Conservation (phyloP, 2,113 vertebrate species). For the Sylvia atricapilla region DNA sequence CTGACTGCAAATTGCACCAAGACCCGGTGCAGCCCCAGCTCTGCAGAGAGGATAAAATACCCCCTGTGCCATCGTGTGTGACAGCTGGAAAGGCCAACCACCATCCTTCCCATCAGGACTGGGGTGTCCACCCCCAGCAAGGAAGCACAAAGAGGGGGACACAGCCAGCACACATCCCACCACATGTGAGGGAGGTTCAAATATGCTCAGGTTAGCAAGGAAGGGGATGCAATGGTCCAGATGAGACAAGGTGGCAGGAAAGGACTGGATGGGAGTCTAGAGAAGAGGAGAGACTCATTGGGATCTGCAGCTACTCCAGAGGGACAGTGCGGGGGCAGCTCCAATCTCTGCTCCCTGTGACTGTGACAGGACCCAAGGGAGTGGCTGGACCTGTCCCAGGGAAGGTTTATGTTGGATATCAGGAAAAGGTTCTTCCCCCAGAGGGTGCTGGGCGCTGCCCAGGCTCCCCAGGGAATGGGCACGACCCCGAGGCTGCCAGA, state of each 20-base stretch:
- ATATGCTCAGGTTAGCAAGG: not conserved
- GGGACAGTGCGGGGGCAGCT: not conserved
- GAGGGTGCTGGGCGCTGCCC: not conserved
- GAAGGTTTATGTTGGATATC: fast-evolving
- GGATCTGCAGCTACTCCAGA: not conserved
- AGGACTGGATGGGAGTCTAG: not conserved
- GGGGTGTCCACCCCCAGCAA: not conserved
- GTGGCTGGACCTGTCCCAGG: fast-evolving
- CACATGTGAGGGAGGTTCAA: not conserved
- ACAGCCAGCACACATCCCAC: not conserved
- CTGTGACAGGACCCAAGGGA: not conserved
- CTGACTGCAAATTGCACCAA: not conserved
- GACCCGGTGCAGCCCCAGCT: not conserved
- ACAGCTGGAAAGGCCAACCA: not conserved
- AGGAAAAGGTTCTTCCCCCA: not conserved
- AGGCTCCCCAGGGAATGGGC: not conserved
- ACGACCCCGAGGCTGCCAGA: not conserved
- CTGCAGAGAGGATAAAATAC: not conserved
- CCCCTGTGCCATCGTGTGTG: not conserved
- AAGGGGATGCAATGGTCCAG: not conserved
- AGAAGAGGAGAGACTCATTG: not conserved
- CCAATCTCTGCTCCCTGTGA: not conserved
- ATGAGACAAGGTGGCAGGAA: not conserved
- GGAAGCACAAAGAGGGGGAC: not conserved
- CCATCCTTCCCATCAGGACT: not conserved